Base-by-base conservation (phyloP, 2,888 invertebrate genomes). In the Andrena bucephala region DNA sequence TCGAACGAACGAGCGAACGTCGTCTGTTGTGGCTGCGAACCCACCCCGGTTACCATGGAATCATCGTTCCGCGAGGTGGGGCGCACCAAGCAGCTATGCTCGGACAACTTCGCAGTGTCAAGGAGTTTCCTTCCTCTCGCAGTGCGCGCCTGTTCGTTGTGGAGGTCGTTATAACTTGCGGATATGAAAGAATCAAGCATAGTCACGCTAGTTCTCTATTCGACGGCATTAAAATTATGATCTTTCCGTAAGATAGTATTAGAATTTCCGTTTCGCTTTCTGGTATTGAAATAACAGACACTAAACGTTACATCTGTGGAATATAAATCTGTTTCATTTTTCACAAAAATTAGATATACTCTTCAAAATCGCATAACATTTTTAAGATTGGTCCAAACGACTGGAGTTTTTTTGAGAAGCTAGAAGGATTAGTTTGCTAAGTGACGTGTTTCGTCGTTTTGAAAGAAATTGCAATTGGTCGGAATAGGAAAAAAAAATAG, bases 41-140 rank as follows among this genome's bases (percentile, higher is more conserved):
- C 90, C 87, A 89, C 88, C 89, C 90, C 86, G 89, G 92, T 93
- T 92, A 90, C 91, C 89, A 92, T 92, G 91, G 91, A 81, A 83
- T 67, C 81, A 80, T 81, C 83, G 73, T 20, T 66, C 68, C 72
- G 82, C 72, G 84, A 85, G 82, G 84, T 83, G 85, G 68, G 78
- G 82, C 84, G 77, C 63, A 50, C 65, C 77, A 72, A 60, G 78
- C 83, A 62, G 42, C 75, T 77, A 63, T 27, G 67, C 63, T 74
- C 79, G 52, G 54, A n/a, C 82, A 73, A 79, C 76, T 79, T 76
- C 76, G 73, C 66, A 69, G 59, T 68, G 54, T 67, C 50, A 65
- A 67, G 57, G 63, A 78, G 36, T 62, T 79, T 72, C 65, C 59
- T 54, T 63, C 13, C 48, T 67, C 27, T 67, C 27, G n/a, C 48